phyloP scores from a whole-genome alignment of 1,140 invertebrate genomes.

The Temnothorax nylanderi region DNA sequence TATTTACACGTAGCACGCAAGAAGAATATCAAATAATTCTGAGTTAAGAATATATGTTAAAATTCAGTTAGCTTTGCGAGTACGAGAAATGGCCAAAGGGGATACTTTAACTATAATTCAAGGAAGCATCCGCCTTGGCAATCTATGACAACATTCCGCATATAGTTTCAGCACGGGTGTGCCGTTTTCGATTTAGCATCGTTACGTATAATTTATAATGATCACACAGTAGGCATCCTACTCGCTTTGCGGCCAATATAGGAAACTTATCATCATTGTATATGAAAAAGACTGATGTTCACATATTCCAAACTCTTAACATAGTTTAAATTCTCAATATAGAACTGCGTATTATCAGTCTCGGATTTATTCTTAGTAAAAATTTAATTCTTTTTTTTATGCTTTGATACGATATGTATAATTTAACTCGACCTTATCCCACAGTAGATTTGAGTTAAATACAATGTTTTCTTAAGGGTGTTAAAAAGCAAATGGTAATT shows the following conservation, averaged over 20 bases:
- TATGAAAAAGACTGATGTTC: neutral
- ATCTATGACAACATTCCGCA: constrained; percentile 36
- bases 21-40: neutral
- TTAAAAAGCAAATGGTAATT: neutral
- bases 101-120: constrained; percentile 32
- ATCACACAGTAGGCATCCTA: neutral
- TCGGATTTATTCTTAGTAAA: neutral
- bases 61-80: constrained; percentile 17
- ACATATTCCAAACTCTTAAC: constrained; percentile 4
- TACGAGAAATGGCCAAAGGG: constrained; percentile 2
- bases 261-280: constrained; percentile 2
- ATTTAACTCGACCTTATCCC: too few relatives aligned
- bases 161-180: neutral
- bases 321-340: constrained; percentile 9
- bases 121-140: constrained; percentile 25
- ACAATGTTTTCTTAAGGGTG: neutral
- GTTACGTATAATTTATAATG: constrained; percentile 46
- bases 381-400: neutral
- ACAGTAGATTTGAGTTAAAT: neutral
- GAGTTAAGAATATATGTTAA: constrained; percentile 7
- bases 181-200: constrained; percentile 15
- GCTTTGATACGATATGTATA: neutral
- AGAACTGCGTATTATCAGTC: neutral
- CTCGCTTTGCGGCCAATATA: constrained; percentile 1
- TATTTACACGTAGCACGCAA: neutral